Percentiles rank a stretch among this genome's conserved stretches.
These are phyloP conservation scores for Boleophthalmus pectinirostris DNA, from an alignment of 2,113 vertebrate species.

Conservation along the genomic window DNA sequence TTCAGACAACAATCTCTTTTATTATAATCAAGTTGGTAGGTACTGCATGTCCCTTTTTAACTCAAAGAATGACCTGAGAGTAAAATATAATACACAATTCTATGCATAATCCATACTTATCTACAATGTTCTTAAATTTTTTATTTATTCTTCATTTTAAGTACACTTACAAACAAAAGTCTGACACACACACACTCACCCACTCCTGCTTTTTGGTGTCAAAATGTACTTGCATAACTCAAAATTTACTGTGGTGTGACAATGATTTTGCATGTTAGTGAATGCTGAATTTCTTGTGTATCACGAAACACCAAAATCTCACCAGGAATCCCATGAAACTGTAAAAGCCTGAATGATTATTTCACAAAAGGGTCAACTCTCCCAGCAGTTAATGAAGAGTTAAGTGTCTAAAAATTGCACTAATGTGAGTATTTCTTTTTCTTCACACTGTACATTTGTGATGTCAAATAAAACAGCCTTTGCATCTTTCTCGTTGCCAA, in stretches of 20 bases:
- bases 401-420: constrained; percentile 20
- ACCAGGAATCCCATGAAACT: constrained; percentile 16
- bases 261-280: constrained; percentile 22
- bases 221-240: constrained; percentile 65
- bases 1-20: constrained; percentile 32
- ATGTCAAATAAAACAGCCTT: constrained; percentile 7
- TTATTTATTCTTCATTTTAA: constrained; percentile 75
- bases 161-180: constrained; percentile 75
- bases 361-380: constrained; percentile 10
- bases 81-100: constrained; percentile 55
- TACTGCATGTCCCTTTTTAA: not conserved
- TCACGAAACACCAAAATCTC: constrained; percentile 10
- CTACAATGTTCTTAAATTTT: constrained; percentile 53
- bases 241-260: constrained; percentile 9
- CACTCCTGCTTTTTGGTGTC: constrained; percentile 64
- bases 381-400: constrained; percentile 7
- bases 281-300: constrained; percentile 4
- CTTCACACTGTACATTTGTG: not conserved
- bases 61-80: constrained; percentile 34
- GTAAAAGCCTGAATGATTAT: constrained; percentile 7
- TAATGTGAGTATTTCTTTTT: constrained; percentile 15
- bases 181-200: constrained; percentile 36
- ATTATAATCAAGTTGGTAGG: constrained; percentile 39
- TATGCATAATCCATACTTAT: constrained; percentile 72
- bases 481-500: constrained; percentile 44